A percentile compares a stretch with the other conserved stretches of the same genome.
Conservation (phyloP, 2,797 vertebrate species). For the Rhynchotus rufescens region DNA sequence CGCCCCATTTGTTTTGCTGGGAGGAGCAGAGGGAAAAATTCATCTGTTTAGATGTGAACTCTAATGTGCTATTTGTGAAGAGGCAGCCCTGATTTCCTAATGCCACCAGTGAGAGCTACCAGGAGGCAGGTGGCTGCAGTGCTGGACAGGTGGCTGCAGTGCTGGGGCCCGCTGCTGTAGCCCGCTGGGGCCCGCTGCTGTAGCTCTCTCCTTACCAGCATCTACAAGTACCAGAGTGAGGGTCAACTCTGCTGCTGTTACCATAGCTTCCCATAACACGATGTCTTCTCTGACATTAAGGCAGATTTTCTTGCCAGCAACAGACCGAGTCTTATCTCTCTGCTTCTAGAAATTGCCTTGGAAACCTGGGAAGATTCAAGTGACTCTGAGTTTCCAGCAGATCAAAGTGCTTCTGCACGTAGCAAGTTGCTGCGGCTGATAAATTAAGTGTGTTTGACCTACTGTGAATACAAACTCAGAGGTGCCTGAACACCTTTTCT, state of each 20-base stretch:
- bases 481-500: neutral
- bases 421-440: neutral
- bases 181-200: neutral
- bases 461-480: neutral
- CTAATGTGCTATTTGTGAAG: neutral
- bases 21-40: neutral
- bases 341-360: neutral
- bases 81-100: neutral
- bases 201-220: accelerated
- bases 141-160: neutral
- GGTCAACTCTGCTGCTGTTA: neutral
- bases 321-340: neutral
- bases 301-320: neutral
- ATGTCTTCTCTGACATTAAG: neutral
- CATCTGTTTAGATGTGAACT: neutral
- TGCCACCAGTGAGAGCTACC: neutral
- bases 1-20: neutral
- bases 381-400: neutral
- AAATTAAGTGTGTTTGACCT: neutral
- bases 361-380: conserved; percentile 1
- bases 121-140: neutral
- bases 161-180: neutral
- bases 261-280: neutral
- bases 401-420: neutral
- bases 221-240: neutral